Evolutionary conservation across 1,140 invertebrate genomes (phyloP).

Genomic region (Planococcus citri): DNA sequence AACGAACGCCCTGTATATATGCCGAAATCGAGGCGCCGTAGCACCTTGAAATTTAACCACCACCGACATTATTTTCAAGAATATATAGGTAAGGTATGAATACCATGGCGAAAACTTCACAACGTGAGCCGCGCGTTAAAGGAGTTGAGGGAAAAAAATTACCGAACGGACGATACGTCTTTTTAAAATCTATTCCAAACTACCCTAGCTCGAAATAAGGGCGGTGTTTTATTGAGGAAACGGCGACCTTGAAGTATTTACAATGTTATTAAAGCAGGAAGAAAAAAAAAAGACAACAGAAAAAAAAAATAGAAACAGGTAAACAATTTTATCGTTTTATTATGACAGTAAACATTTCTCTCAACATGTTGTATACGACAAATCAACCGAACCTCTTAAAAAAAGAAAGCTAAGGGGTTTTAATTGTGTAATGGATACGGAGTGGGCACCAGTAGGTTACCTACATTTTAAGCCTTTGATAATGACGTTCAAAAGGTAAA

Average conservation of each 20-base stretch:
- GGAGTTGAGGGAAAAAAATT: too few species aligned
- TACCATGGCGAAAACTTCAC: background rate
- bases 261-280: background rate
- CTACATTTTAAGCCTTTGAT: too few species aligned
- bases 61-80: too few species aligned
- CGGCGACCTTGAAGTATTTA: slow-evolving; percentile 11
- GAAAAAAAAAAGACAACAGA: background rate
- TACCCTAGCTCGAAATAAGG: background rate
- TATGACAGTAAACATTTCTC: background rate
- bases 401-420: too few species aligned
- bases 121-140: too few species aligned
- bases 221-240: slow-evolving; percentile 14
- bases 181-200: background rate
- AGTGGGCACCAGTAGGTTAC: too few species aligned
- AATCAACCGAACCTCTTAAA: too few species aligned
- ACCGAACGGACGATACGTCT: too few species aligned
- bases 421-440: too few species aligned
- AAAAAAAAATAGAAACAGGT: background rate
- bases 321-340: slow-evolving; percentile 19
- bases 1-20: background rate
- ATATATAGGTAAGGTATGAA: too few species aligned
- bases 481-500: too few species aligned
- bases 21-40: background rate
- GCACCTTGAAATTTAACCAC: background rate
- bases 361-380: background rate